phyloP scores from a whole-genome alignment of 2,888 invertebrate genomes.

The Protophormia terraenovae region DNA sequence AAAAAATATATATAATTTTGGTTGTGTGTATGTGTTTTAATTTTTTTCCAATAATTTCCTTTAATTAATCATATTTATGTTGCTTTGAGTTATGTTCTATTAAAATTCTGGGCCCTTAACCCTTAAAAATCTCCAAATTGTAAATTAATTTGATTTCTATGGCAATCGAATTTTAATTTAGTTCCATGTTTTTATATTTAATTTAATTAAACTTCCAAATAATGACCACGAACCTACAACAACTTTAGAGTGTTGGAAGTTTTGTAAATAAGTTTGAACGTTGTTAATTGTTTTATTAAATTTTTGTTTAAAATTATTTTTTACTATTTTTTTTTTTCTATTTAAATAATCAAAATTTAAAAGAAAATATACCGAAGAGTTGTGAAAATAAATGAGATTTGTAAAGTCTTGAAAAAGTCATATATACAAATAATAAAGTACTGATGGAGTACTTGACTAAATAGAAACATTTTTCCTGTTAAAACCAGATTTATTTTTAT shows the following conservation, averaged over 20 bases:
- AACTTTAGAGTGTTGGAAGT: constrained; percentile 43
- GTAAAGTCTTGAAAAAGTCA: no score
- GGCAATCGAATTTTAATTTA: neutral
- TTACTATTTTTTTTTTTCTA: constrained; percentile 1
- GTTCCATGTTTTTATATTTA: neutral
- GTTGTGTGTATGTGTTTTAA: constrained; percentile 56
- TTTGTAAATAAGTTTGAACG: constrained; percentile 65
- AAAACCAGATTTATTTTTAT: no score
- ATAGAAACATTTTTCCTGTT: no score
- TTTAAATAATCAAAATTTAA: neutral
- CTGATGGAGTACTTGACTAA: no score
- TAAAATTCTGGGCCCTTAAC: neutral
- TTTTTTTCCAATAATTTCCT: neutral
- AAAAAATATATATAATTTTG: constrained; percentile 46
- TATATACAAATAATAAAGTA: no score
- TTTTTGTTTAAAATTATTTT: neutral
- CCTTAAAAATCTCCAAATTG: neutral
- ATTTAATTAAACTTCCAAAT: constrained; percentile 30
- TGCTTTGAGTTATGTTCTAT: neutral
- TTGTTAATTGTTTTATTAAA: constrained; percentile 38
- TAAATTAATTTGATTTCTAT: neutral
- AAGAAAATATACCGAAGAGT: neutral
- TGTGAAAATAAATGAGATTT: no score
- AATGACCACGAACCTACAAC: constrained; percentile 9
- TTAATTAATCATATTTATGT: neutral